These are phyloP conservation scores for Centropus bengalensis DNA, from an alignment of 2,113 vertebrate genomes.

Conservation along the genomic window DNA sequence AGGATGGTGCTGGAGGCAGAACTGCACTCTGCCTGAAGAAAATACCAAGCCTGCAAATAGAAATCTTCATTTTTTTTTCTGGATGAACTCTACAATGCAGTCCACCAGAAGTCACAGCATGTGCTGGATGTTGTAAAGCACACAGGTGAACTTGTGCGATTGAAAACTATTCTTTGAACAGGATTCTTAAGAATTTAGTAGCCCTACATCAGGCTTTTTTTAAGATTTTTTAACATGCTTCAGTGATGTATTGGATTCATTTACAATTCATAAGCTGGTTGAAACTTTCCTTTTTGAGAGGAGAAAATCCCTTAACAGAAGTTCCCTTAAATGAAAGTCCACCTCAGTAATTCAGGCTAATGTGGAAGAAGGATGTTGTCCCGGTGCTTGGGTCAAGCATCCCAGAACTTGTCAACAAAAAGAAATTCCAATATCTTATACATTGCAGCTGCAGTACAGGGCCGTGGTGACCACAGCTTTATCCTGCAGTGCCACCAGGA, in stretches of 20 bases:
- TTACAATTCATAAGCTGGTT: not conserved
- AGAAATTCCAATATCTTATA: not conserved
- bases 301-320: not conserved
- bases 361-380: not conserved
- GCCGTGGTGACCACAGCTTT: not conserved
- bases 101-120: not conserved
- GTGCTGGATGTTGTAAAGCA: not conserved
- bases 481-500: constrained; percentile 41
- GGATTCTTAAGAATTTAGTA: not conserved
- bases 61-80: not conserved
- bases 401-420: not conserved
- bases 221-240: not conserved
- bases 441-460: not conserved
- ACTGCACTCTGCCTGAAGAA: rapidly evolving
- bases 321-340: not conserved
- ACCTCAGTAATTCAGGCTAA: not conserved
- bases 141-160: not conserved
- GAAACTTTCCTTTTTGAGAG: not conserved
- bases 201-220: not conserved
- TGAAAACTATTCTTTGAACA: not conserved
- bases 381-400: not conserved
- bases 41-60: not conserved
- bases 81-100: rapidly evolving
- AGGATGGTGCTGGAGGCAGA: not conserved
- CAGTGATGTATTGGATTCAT: not conserved